Conservation (phyloP, 1,140 invertebrate genomes). For the Drosophila trapezifrons region DNA sequence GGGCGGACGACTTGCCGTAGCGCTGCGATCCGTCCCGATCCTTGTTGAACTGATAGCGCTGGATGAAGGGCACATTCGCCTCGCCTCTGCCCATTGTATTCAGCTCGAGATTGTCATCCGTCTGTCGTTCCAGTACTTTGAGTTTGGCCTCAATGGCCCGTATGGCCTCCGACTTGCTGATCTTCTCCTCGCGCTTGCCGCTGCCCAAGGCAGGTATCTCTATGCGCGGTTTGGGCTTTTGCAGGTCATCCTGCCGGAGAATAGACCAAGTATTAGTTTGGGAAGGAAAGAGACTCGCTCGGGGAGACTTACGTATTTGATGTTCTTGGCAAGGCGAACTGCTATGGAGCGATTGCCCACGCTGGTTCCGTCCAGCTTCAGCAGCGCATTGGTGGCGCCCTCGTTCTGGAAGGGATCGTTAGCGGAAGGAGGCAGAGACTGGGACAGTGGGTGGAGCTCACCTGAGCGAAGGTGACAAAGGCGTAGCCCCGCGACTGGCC, state of each 20-base stretch:
- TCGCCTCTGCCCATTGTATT: conserved; percentile 85
- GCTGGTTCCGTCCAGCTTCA: conserved; percentile 89
- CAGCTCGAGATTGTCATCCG: conserved; percentile 90
- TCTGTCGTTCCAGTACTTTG: conserved; percentile 90
- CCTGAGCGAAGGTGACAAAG: conserved; percentile 92
- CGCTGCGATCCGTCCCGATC: conserved; percentile 76
- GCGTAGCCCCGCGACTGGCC: conserved; percentile 96
- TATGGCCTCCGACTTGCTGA: conserved; percentile 91
- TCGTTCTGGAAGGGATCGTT: conserved; percentile 35
- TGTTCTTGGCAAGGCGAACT: conserved; percentile 92
- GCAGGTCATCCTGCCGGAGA: conserved; percentile 87
- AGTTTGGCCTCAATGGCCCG: conserved; percentile 94
- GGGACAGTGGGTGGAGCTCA: background rate
- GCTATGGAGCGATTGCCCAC: conserved; percentile 90
- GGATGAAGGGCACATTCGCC: conserved; percentile 87
- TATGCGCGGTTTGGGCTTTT: conserved; percentile 89
- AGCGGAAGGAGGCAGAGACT: too few species aligned
- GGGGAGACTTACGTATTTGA: conserved; percentile 86
- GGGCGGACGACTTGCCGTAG: conserved; percentile 53
- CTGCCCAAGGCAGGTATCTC: conserved; percentile 90
- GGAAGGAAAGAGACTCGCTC: too few species aligned
- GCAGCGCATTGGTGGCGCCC: conserved; percentile 86
- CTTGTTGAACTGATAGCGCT: conserved; percentile 85
- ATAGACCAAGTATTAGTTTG: background rate
- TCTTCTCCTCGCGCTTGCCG: conserved; percentile 88